phyloP scores from a whole-genome alignment of 2,888 invertebrate species.

The Scaptomyza cyrtandrae region DNA sequence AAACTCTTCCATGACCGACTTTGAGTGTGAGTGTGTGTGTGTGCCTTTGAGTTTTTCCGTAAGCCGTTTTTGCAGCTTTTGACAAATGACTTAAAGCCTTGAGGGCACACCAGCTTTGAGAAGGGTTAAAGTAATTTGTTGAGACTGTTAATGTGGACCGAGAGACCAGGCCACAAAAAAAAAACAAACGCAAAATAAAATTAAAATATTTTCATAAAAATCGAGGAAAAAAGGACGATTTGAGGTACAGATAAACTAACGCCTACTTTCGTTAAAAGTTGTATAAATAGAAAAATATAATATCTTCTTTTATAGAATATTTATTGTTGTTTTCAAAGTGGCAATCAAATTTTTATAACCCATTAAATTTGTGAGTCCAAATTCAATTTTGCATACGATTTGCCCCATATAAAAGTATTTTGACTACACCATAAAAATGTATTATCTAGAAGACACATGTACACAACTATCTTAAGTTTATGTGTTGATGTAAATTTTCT shows the following conservation, averaged over 20 bases:
- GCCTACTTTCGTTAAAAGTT: slow-evolving; percentile 27
- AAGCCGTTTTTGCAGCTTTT: slow-evolving; percentile 72
- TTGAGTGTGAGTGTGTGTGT: slow-evolving; percentile 9
- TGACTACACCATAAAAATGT: not conserved
- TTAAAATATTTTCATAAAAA: slow-evolving; percentile 54
- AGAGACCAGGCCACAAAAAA: slow-evolving; percentile 29
- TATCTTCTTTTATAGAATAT: slow-evolving; percentile 37
- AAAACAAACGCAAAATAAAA: slow-evolving; percentile 53
- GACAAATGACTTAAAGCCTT: slow-evolving; percentile 81
- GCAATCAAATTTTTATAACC: slow-evolving; percentile 42
- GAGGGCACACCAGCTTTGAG: slow-evolving; percentile 62
- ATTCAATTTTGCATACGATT: slow-evolving; percentile 4
- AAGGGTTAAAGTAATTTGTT: slow-evolving; percentile 78
- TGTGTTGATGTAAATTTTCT: not conserved
- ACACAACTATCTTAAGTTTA: not conserved
- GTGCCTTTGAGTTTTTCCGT: slow-evolving; percentile 37
- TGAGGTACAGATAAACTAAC: not conserved
- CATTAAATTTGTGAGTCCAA: slow-evolving; percentile 34
- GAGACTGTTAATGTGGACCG: slow-evolving; percentile 72
- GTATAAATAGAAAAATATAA: slow-evolving; percentile 51
- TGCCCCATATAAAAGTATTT: not conserved
- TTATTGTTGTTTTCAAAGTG: slow-evolving; percentile 47
- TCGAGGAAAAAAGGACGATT: slow-evolving; percentile 1
- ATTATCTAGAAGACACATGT: not conserved
- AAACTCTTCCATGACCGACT: slow-evolving; percentile 44